These are phyloP conservation scores for Phalacrocorax brasilianus DNA, from an alignment of 2,113 vertebrate genomes.

Conservation along the genomic window DNA sequence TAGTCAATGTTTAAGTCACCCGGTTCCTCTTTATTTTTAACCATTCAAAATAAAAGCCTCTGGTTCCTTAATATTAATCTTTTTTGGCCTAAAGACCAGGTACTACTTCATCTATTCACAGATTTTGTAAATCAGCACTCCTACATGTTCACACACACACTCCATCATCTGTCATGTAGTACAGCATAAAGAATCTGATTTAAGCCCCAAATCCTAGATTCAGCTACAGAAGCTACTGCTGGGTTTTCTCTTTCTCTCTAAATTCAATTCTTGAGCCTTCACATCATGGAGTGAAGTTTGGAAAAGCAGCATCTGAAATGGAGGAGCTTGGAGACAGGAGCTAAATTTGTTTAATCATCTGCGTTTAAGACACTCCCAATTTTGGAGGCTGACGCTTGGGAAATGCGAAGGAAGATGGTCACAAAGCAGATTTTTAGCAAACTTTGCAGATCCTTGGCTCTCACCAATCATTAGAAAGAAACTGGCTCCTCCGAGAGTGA, in stretches of 20 bases:
- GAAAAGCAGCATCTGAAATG: neutral
- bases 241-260: neutral
- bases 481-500: neutral
- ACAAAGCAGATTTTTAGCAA: constrained; percentile 31
- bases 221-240: neutral
- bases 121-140: neutral
- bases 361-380: neutral
- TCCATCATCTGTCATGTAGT: neutral
- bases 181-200: neutral
- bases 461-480: neutral
- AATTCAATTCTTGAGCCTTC: neutral
- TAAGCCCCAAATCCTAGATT: neutral
- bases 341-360: constrained; percentile 18
- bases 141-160: neutral
- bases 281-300: neutral
- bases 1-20: neutral
- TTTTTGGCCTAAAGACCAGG: neutral
- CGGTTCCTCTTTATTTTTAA: neutral
- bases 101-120: neutral
- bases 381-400: neutral
- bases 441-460: neutral
- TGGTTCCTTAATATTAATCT: neutral
- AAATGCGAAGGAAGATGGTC: neutral
- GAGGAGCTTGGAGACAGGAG: neutral
- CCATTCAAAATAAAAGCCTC: neutral